phyloP scores from a whole-genome alignment of 2,797 vertebrate genomes.

The Danio jaintianensis region DNA sequence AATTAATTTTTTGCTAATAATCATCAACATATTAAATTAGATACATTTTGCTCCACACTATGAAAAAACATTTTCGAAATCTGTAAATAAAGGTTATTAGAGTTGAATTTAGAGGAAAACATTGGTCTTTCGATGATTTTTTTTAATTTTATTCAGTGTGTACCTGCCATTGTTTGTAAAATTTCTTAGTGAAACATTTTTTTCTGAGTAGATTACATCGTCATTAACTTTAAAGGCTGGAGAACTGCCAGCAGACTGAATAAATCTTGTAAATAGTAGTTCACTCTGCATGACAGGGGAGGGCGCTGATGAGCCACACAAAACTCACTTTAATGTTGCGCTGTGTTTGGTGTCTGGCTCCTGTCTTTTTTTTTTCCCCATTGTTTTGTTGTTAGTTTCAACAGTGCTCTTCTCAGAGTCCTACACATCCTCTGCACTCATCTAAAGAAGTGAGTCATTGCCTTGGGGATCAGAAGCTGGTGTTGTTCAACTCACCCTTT shows the following conservation, averaged over 20 bases:
- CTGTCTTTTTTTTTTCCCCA: slow-evolving; percentile 12
- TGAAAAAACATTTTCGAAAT: too few relatives aligned
- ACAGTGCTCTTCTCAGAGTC: slow-evolving; percentile 36
- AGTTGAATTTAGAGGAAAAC: too few relatives aligned
- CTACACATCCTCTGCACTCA: slow-evolving; percentile 29
- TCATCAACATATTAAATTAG: too few relatives aligned
- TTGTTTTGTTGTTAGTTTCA: slow-evolving; percentile 28
- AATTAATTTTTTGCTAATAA: too few relatives aligned
- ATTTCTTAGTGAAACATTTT: too few relatives aligned
- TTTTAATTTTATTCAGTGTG: too few relatives aligned
- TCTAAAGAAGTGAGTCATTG: slow-evolving; percentile 39
- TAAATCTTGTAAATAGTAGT: neutral
- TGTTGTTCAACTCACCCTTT: slow-evolving; percentile 39
- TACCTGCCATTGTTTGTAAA: too few relatives aligned
- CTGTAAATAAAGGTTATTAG: too few relatives aligned
- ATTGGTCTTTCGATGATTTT: too few relatives aligned
- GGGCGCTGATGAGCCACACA: slow-evolving; percentile 42
- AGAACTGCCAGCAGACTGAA: neutral
- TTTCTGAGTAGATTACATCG: neutral
- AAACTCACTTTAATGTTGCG: neutral
- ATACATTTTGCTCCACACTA: too few relatives aligned
- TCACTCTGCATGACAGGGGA: slow-evolving; percentile 33
- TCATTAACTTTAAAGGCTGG: neutral
- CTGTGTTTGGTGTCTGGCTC: slow-evolving; percentile 24
- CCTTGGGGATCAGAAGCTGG: slow-evolving; percentile 21